These are phyloP conservation scores for Acrocephalus scirpaceus DNA, from an alignment of 2,797 vertebrate species.

Conservation along the genomic window DNA sequence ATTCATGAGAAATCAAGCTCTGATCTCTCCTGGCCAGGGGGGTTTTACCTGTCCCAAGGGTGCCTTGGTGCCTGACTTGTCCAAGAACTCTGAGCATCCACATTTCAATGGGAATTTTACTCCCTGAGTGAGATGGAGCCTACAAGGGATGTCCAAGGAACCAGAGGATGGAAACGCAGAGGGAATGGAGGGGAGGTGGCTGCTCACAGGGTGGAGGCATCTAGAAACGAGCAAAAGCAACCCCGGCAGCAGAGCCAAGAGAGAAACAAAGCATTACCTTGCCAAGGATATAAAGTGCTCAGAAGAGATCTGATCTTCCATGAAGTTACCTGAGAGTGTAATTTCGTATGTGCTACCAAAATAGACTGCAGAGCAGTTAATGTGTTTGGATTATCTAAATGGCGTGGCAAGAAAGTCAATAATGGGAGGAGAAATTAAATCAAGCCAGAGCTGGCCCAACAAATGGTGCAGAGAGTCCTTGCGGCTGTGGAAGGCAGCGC, in stretches of 20 bases:
- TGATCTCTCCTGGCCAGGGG: background rate
- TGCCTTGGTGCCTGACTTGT: accelerated
- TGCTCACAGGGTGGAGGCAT: background rate
- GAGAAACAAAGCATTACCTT: background rate
- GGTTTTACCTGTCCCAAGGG: background rate
- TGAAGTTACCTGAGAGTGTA: constrained; percentile 28
- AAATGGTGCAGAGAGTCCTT: background rate
- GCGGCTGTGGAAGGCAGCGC: background rate
- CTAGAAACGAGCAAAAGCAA: background rate
- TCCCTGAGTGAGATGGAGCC: background rate
- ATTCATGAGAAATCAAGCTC: background rate
- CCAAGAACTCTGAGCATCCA: background rate
- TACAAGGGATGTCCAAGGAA: background rate
- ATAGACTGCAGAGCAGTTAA: constrained; percentile 20
- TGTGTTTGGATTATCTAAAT: constrained; percentile 28
- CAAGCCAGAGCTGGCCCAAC: background rate
- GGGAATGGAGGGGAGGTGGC: background rate
- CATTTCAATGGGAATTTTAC: background rate
- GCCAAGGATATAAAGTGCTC: background rate
- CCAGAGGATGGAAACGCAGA: background rate
- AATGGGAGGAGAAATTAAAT: constrained; percentile 19
- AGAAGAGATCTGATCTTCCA: background rate
- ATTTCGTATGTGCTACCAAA: constrained; percentile 1
- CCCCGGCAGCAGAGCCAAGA: background rate
- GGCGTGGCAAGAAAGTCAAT: constrained; percentile 16